phyloP scores from a whole-genome alignment of 2,888 invertebrate genomes.

The Polietes domitor region DNA sequence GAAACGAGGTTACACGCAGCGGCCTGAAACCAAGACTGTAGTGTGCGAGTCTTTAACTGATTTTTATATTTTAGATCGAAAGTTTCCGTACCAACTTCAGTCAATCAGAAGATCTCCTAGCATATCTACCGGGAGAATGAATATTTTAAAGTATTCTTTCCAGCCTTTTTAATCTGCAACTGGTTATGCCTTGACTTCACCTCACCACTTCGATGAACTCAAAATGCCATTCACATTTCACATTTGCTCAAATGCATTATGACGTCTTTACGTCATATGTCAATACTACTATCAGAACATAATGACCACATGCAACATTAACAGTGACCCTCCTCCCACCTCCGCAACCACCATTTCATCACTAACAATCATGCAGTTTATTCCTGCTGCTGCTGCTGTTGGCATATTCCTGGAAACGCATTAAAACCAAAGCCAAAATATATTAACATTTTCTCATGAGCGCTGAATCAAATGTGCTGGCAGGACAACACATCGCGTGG shows the following conservation, averaged over 20 bases:
- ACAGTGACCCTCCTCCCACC: neutral
- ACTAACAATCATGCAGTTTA: neutral
- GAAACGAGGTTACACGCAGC: too few relatives aligned
- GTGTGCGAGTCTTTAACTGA: too few relatives aligned
- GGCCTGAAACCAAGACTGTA: too few relatives aligned
- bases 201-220: too few relatives aligned
- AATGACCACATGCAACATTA: neutral
- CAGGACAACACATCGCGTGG: neutral
- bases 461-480: neutral
- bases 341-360: neutral
- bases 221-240: too few relatives aligned
- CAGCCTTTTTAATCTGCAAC: too few relatives aligned
- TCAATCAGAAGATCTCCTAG: too few relatives aligned
- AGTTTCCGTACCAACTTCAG: too few relatives aligned
- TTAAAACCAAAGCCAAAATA: slow-evolving; percentile 8
- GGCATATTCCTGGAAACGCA: neutral
- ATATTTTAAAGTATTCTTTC: too few relatives aligned
- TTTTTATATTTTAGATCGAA: too few relatives aligned
- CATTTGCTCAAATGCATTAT: neutral
- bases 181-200: too few relatives aligned
- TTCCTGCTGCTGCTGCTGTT: neutral
- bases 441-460: neutral
- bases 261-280: neutral
- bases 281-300: neutral
- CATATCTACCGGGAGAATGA: too few relatives aligned